Evolutionary conservation across 2,888 invertebrate species (phyloP).

Genomic region (Gastracanthus pulcherrimus): DNA sequence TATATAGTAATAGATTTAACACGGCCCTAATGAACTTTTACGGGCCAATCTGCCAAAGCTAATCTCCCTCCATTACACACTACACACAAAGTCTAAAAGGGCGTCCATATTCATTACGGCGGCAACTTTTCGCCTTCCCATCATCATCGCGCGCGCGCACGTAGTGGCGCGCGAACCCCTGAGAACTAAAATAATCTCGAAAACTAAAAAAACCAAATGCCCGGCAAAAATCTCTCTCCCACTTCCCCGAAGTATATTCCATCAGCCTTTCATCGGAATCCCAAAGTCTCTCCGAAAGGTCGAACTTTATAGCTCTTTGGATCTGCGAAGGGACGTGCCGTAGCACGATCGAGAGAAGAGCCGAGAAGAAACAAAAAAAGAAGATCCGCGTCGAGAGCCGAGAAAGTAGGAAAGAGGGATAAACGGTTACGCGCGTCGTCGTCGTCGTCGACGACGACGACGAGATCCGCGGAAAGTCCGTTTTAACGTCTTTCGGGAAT

Average conservation of each 20-base stretch:
- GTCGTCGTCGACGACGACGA: conserved; percentile 19
- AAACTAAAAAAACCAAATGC: conserved; percentile 23
- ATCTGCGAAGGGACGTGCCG: conserved; percentile 14
- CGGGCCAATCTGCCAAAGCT: conserved; percentile 44
- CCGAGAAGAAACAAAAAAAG: not conserved
- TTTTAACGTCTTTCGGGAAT: conserved; percentile 69
- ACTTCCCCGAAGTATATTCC: conserved; percentile 58
- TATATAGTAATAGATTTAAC: conserved; percentile 46
- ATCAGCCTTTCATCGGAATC: conserved; percentile 59
- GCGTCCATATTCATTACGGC: conserved; percentile 51
- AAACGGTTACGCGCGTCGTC: conserved; percentile 19
- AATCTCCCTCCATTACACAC: conserved; percentile 33
- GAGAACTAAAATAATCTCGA: conserved; percentile 44
- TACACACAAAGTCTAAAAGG: conserved; percentile 42
- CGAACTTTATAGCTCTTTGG: conserved; percentile 57
- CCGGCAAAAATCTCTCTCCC: conserved; percentile 39
- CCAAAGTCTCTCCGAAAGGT: conserved; percentile 55
- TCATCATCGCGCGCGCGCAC: not conserved
- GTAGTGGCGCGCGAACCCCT: not conserved
- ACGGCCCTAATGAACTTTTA: conserved; percentile 53
- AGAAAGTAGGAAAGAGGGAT: conserved; percentile 52
- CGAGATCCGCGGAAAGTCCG: conserved; percentile 66
- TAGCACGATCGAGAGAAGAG: not conserved
- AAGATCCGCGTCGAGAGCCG: conserved; percentile 51
- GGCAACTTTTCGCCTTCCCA: conserved; percentile 41